A percentile compares a stretch with the other conserved stretches of the same genome.
These are phyloP conservation scores for Anarrhichthys ocellatus DNA, from an alignment of 2,113 vertebrate species.

Conservation along the genomic window DNA sequence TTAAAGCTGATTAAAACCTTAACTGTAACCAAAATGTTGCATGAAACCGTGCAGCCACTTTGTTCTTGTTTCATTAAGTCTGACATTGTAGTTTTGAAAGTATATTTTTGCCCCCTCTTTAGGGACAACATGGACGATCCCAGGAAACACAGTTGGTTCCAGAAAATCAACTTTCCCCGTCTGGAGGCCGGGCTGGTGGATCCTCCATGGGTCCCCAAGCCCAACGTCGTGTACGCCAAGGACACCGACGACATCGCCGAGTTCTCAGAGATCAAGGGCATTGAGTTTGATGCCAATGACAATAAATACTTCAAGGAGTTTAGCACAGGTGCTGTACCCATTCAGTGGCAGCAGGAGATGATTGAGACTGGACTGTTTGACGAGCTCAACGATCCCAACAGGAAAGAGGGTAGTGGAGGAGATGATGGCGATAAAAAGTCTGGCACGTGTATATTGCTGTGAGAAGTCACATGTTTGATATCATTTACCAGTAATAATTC, in stretches of 20 bases:
- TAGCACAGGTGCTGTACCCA: slow-evolving; percentile 88
- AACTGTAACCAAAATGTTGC: neutral
- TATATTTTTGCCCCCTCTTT: slow-evolving; percentile 48
- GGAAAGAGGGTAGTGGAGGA: slow-evolving; percentile 71
- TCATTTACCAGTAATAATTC: slow-evolving; percentile 14
- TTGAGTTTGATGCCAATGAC: slow-evolving; percentile 91
- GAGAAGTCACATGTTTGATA: slow-evolving; percentile 58
- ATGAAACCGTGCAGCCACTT: neutral
- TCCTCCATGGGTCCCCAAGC: slow-evolving; percentile 91
- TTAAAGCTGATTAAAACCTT: neutral
- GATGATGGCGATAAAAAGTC: slow-evolving; percentile 85
- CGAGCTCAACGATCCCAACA: slow-evolving; percentile 90
- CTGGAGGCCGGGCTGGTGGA: slow-evolving; percentile 90
- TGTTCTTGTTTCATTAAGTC: neutral
- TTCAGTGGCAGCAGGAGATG: slow-evolving; percentile 92
- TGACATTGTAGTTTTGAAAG: neutral
- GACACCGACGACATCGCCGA: slow-evolving; percentile 91
- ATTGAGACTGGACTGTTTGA: slow-evolving; percentile 91
- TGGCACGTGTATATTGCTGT: slow-evolving; percentile 90
- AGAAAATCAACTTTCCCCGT: slow-evolving; percentile 90
- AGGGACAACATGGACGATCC: slow-evolving; percentile 89
- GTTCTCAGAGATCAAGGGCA: slow-evolving; percentile 91
- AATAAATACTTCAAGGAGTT: slow-evolving; percentile 92
- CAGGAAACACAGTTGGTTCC: slow-evolving; percentile 92
- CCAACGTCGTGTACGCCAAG: slow-evolving; percentile 93